phyloP scores from a whole-genome alignment of 2,797 vertebrate species.

The Periophthalmus magnuspinnatus region DNA sequence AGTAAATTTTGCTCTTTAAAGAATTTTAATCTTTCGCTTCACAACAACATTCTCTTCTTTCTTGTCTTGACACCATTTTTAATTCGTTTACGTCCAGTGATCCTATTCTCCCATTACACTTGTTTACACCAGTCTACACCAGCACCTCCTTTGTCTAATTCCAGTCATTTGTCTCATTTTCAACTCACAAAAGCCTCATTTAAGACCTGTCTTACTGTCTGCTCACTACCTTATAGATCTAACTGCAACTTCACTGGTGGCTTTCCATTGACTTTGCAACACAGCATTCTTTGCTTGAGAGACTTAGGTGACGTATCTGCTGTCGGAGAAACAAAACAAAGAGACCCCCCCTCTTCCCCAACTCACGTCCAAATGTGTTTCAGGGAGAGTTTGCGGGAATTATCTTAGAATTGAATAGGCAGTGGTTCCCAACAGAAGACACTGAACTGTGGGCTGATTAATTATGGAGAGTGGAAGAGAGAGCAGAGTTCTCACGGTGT shows the following conservation, averaged over 20 bases:
- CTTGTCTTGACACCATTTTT: neutral
- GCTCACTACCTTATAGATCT: neutral
- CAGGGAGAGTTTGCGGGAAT: conserved; percentile 61
- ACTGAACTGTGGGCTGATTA: conserved; percentile 38
- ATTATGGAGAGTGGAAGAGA: conserved; percentile 44
- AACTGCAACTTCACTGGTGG: neutral
- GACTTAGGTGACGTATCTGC: conserved; percentile 49
- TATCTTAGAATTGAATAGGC: conserved; percentile 24
- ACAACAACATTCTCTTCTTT: neutral
- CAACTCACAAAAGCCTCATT: neutral
- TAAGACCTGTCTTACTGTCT: neutral
- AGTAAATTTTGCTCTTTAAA: no score
- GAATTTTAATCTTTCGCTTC: no score
- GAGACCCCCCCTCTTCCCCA: neutral
- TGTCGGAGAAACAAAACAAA: conserved; percentile 48
- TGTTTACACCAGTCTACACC: neutral
- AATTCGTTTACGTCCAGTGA: neutral
- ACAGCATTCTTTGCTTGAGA: conserved; percentile 30
- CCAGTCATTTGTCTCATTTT: neutral
- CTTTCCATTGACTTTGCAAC: conserved; percentile 58
- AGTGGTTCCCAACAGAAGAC: conserved; percentile 49
- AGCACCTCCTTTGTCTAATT: neutral
- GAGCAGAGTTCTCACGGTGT: conserved; percentile 56
- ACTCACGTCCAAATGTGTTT: conserved; percentile 59
- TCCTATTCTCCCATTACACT: neutral